Base-by-base conservation (phyloP, 2,888 invertebrate species). In the Acanthosepion lycidas region DNA sequence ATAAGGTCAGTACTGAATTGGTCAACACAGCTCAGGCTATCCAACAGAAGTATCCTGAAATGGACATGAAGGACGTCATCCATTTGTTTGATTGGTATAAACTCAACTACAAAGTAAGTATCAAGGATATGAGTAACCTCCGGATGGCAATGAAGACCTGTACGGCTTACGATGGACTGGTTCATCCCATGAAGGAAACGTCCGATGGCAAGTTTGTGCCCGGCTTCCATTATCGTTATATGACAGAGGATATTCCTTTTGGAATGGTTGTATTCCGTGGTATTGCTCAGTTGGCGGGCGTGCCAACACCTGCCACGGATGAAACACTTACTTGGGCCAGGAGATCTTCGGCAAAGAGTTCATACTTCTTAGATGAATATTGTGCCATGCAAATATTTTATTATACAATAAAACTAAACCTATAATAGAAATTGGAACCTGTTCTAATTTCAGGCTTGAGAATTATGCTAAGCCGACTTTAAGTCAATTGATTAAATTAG, bases 231-330 rank as follows among this genome's bases (percentile, higher is more conserved):
- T 95, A 96, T 94, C 95, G 97, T 26, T 96, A 95, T 94, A 95
- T 96, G 91, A 94, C 95, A 0, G 97, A 96, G 92, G 96, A 96
- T 94, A 95, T 96, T 48, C 96, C 96, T 0, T 95, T 95, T 94
- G 97, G 96, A 15, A 94, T 96, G 95, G 95, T 96, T 6, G 96
- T 96, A 6, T 95, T 96, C 55, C 95, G 95, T 53, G 96, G 96
- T 23, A 95, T 97, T n/a, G 96, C 96, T 12, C 95, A 96, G 20
- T 94, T 96, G 23, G 94, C 96, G 0, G 96, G 95, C 18, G 95
- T 96, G 8, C 94, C 95, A 42, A 96, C 96, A 0, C 96, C 96
- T 0, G 95, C 92, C 9, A 95, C 95, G 95, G 96, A 96, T 94
- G 95, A 95, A 64, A 95, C 96, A 20, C 95, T 97, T 53, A 94